Evolutionary conservation across 2,888 invertebrate species (phyloP).

Genomic region (Drosophila acutilabella): DNA sequence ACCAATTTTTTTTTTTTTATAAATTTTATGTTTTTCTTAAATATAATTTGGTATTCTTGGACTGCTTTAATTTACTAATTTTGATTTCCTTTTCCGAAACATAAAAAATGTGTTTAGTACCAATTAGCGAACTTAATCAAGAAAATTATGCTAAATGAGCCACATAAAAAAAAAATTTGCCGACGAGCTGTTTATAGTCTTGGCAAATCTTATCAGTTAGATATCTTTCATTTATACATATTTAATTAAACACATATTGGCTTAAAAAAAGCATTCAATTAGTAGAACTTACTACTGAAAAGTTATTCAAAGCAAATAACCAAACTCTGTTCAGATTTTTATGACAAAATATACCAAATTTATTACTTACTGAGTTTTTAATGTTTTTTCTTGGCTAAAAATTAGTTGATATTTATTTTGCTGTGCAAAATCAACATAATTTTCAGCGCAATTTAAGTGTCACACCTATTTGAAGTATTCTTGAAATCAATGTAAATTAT

Average conservation of each 20-base stretch:
- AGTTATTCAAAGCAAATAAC: too few species aligned
- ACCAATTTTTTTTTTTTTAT: background rate
- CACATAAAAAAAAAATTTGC: background rate
- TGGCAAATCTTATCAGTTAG: background rate
- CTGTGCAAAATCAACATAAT: too few species aligned
- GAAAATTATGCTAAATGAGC: background rate
- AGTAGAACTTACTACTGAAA: too few species aligned
- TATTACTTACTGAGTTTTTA: too few species aligned
- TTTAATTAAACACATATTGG: too few species aligned
- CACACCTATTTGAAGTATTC: slow-evolving; percentile 28
- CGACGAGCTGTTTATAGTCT: background rate
- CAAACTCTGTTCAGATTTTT: too few species aligned
- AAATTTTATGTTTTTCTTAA: too few species aligned
- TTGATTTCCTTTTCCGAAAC: background rate
- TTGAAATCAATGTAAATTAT: slow-evolving; percentile 55
- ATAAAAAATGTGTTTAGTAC: background rate
- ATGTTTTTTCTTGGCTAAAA: background rate
- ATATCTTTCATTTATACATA: background rate
- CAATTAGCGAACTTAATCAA: background rate
- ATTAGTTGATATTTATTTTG: too few species aligned
- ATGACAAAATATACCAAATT: too few species aligned
- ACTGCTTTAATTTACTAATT: background rate
- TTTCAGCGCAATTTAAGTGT: background rate
- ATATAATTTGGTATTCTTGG: background rate
- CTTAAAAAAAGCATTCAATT: too few species aligned